Base-by-base conservation (phyloP, 2,888 invertebrate genomes). In the Drosophila subsilvestris region DNA sequence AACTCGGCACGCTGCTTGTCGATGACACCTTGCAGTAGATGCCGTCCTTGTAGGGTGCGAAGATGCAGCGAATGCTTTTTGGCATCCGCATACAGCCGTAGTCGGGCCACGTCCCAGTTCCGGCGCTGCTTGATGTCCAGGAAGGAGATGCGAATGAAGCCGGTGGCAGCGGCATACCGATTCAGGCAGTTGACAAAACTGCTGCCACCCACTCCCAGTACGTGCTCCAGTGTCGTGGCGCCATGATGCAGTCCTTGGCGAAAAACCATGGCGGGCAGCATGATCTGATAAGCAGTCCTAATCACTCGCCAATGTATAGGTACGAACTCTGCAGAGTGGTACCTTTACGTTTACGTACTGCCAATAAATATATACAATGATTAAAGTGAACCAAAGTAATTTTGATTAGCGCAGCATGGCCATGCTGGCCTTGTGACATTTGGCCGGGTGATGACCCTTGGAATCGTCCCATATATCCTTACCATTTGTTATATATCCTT, bases 1-100 rank as follows among this genome's bases (percentile, higher is more conserved):
- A 96, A 91, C 85, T 93, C 94, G 72, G 93, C 94, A 71, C 94
- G 94, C 78, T 93, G 95, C 58, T 94, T 93, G 74, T 94, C 93
- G 61, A 95, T 92, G 3, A 92, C 94, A 90, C 93, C 93, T 88
- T 94, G 94, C 0, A 95, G 66, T 14, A 93, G 89, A 76, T 93
- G 93, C 1, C 93, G 87, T 63, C 93, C 93, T 77, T 94, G 93
- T 50, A 91, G 73, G 1, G 90, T 90, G 58, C 86, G 89, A 65
- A 91, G 59, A 10, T 91, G 90, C 37, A 92, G 61, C 0, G 89
- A 82, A 10, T 90, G 88, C 62, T 91, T 91, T 51, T 92, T 92
- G 37, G 88, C 80, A 59, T 90, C 89, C 1, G 91, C 92, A 77
- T 91, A 92, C 32, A 90, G 51, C 1, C 91, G 89, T 9, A 91